A percentile compares a stretch with the other conserved stretches of the same genome.
Conservation (phyloP, 1,140 invertebrate species). For the Hycleus phaleratus region DNA sequence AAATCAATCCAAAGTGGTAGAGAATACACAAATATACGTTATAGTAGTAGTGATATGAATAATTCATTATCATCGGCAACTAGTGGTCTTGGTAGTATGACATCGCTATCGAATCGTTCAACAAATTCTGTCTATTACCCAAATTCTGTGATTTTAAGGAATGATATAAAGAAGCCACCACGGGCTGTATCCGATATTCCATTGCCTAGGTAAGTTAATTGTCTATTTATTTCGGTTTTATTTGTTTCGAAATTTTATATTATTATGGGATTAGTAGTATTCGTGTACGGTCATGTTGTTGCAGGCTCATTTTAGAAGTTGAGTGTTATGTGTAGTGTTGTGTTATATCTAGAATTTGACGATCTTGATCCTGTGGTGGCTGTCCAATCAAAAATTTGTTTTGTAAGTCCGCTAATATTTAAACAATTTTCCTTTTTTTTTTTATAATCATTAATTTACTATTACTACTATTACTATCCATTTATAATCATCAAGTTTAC, state of each 20-base stretch:
- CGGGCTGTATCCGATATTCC: slow-evolving; percentile 31
- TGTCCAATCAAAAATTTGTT: background rate
- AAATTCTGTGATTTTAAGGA: slow-evolving; percentile 24
- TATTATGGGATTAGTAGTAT: background rate
- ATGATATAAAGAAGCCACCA: slow-evolving; percentile 31
- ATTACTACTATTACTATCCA: background rate
- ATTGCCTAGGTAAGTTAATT: slow-evolving; percentile 31
- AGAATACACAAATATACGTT: slow-evolving; percentile 87
- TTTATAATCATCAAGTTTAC: slow-evolving; percentile 8
- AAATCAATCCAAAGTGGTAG: slow-evolving; percentile 73
- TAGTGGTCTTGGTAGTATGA: slow-evolving; percentile 21
- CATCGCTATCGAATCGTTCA: slow-evolving; percentile 20
- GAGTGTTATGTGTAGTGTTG: slow-evolving; percentile 25
- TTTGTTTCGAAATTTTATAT: no score
- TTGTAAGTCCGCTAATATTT: slow-evolving; percentile 11
- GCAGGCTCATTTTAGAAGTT: slow-evolving; percentile 29
- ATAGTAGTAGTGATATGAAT: slow-evolving; percentile 38
- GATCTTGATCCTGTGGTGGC: slow-evolving; percentile 19
- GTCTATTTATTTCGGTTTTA: no score
- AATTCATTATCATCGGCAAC: slow-evolving; percentile 25
- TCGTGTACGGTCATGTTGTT: slow-evolving; percentile 20
- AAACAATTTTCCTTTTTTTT: background rate
- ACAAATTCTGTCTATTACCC: slow-evolving; percentile 8
- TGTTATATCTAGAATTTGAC: slow-evolving; percentile 18
- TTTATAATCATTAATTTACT: no score